Percentiles rank a stretch among this genome's conserved stretches.
Evolutionary conservation across 2,797 vertebrate genomes (phyloP).

Genomic region (Molothrus aeneus): DNA sequence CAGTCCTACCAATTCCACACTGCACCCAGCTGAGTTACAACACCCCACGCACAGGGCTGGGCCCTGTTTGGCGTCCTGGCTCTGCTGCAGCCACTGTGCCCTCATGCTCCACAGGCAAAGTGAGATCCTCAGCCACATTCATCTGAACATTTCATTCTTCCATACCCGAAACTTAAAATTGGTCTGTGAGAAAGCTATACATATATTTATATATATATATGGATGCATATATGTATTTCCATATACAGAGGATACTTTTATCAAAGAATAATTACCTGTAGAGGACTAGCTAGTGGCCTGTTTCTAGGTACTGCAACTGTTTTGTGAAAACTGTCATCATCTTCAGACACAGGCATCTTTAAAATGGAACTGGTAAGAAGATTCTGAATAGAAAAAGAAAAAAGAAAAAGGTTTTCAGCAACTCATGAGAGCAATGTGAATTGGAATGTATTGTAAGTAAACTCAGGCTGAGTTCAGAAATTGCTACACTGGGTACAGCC

Average conservation of each 20-base stretch:
- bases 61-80: background rate
- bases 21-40: background rate
- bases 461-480: background rate
- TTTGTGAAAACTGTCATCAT: conserved; percentile 88
- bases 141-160: background rate
- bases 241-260: background rate
- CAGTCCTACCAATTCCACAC: background rate
- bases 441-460: background rate
- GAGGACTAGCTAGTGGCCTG: conserved; percentile 81
- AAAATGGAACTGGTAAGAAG: conserved; percentile 92
- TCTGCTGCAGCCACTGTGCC: background rate
- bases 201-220: background rate
- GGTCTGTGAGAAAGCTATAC: background rate
- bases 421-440: background rate
- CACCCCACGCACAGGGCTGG: rapidly evolving
- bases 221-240: background rate
- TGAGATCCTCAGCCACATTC: background rate
- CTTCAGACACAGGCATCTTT: conserved; percentile 84
- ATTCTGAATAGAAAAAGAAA: conserved; percentile 79
- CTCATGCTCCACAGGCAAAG: background rate
- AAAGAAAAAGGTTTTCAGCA: conserved; percentile 8
- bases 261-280: conserved; percentile 75
- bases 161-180: background rate
- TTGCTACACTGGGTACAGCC: background rate
- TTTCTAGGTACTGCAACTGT: conserved; percentile 83